Conservation (phyloP, 2,888 invertebrate species). For the Ametastegia equiseti region DNA sequence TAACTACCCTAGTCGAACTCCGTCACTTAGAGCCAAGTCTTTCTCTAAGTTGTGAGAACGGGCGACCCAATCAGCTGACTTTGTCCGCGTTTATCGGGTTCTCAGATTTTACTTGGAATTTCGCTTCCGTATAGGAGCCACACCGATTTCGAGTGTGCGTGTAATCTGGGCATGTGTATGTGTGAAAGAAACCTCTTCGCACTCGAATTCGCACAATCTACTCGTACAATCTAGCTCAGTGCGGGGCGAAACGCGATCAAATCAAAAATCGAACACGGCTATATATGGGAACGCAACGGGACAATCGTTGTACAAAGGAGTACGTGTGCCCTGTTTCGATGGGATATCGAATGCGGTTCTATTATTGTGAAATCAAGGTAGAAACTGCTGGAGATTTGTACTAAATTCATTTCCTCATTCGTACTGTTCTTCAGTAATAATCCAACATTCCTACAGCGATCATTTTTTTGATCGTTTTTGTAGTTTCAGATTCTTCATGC, state of each 20-base stretch:
- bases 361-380: background rate
- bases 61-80: slow-evolving; percentile 15
- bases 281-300: too few relatives aligned
- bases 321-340: background rate
- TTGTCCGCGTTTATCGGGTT: slow-evolving; percentile 18
- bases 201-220: background rate
- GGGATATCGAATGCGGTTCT: background rate
- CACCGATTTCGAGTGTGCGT: background rate
- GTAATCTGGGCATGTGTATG: background rate
- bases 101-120: slow-evolving; percentile 8
- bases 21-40: background rate
- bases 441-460: too few relatives aligned
- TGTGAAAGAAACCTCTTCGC: background rate
- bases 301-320: slow-evolving; percentile 17
- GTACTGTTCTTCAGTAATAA: background rate
- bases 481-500: background rate
- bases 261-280: slow-evolving; percentile 1
- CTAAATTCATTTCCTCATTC: background rate
- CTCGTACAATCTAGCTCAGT: slow-evolving; percentile 23
- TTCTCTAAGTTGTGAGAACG: background rate
- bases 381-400: background rate
- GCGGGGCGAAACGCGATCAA: slow-evolving; percentile 4
- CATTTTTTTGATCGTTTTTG: background rate
- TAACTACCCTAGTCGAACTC: background rate
- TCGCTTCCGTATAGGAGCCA: background rate